Evolutionary conservation across 2,888 invertebrate genomes (phyloP).

Genomic region (Hyppa rectilinea): DNA sequence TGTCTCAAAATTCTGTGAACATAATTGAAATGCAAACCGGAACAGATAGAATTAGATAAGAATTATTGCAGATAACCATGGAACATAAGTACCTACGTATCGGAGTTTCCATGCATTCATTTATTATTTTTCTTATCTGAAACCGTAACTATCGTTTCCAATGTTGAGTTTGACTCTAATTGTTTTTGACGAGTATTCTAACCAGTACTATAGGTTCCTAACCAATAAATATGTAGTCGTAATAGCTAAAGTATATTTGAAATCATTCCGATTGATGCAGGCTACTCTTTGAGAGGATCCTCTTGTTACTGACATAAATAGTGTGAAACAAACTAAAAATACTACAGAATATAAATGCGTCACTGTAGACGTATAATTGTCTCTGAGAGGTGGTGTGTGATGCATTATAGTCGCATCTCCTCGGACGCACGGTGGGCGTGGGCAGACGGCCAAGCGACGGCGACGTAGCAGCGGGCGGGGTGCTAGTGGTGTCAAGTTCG

Average conservation of each 20-base stretch:
- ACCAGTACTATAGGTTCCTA: too few species aligned
- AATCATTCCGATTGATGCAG: background rate
- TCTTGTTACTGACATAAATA: slow-evolving; percentile 32
- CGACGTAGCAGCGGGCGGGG: slow-evolving; percentile 67
- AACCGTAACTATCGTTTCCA: slow-evolving; percentile 16
- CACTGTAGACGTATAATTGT: slow-evolving; percentile 36
- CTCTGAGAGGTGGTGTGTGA: slow-evolving; percentile 39
- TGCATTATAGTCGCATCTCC: slow-evolving; percentile 70
- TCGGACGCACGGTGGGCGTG: slow-evolving; percentile 66
- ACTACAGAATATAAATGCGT: slow-evolving; percentile 31
- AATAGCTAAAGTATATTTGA: background rate
- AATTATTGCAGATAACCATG: slow-evolving; percentile 14
- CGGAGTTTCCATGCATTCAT: background rate
- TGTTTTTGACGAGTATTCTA: background rate
- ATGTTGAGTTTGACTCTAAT: slow-evolving; percentile 9
- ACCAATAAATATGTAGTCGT: background rate
- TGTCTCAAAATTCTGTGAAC: slow-evolving; percentile 2
- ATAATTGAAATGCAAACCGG: slow-evolving; percentile 19
- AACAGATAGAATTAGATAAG: background rate
- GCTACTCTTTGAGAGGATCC: background rate
- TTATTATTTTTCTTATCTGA: slow-evolving; percentile 7
- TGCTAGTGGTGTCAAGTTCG: slow-evolving; percentile 79
- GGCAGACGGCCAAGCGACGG: slow-evolving; percentile 77
- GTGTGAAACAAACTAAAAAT: slow-evolving; percentile 23
- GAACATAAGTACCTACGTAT: slow-evolving; percentile 1